phyloP scores from a whole-genome alignment of 1,140 invertebrate genomes.

The Nephotettix cincticeps region DNA sequence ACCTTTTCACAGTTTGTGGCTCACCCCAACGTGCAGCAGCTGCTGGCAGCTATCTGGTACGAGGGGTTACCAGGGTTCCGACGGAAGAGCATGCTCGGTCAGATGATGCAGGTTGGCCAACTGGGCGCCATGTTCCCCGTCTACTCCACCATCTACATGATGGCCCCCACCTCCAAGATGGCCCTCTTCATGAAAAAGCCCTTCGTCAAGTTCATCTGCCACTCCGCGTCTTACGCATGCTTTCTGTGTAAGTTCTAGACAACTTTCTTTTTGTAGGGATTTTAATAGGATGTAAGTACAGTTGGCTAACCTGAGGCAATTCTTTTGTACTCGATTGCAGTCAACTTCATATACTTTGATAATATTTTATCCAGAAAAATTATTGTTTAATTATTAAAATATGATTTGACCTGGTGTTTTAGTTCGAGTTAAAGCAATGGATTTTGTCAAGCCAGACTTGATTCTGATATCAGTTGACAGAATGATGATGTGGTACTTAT shows the following conservation, averaged over 20 bases:
- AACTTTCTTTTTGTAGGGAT: too few species aligned
- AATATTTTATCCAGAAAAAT: too few species aligned
- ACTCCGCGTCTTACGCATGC: conserved; percentile 85
- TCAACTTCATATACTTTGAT: too few species aligned
- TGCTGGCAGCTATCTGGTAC: conserved; percentile 89
- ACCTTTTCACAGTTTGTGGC: conserved; percentile 77
- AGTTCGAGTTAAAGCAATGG: too few species aligned
- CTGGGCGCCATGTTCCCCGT: conserved; percentile 83
- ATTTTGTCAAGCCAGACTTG: too few species aligned
- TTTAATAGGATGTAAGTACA: too few species aligned
- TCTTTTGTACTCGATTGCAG: too few species aligned
- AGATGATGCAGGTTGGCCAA: conserved; percentile 75
- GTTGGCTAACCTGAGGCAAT: too few species aligned
- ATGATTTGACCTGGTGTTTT: too few species aligned
- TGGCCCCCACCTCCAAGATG: conserved; percentile 76
- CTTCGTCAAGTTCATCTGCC: conserved; percentile 92
- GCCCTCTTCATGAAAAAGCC: conserved; percentile 87
- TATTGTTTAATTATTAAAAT: too few species aligned
- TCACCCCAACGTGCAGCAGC: conserved; percentile 89
- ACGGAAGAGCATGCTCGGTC: conserved; percentile 70
- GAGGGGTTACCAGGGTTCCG: conserved; percentile 87
- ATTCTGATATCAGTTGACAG: too few species aligned
- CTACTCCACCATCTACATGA: conserved; percentile 80
- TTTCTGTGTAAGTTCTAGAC: conserved; percentile 73
- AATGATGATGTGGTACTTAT: too few species aligned